Conservation (phyloP, 2,113 vertebrate genomes). For the Aphelocoma coerulescens region DNA sequence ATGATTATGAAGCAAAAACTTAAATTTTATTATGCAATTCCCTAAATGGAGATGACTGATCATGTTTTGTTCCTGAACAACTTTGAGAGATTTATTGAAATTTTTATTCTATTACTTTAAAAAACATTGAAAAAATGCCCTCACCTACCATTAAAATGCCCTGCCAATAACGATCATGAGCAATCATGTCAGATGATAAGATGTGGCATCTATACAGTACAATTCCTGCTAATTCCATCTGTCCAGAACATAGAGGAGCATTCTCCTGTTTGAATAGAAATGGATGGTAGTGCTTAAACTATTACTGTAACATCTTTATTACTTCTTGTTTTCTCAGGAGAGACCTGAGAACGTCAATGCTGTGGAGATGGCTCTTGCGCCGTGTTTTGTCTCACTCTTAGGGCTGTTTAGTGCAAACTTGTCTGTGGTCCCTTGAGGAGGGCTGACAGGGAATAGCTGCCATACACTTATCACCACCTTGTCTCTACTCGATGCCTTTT, state of each 20-base stretch:
- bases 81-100: not conserved
- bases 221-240: not conserved
- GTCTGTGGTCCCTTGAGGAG: fast-evolving
- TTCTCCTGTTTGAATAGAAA: not conserved
- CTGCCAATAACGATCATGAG: not conserved
- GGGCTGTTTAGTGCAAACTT: not conserved
- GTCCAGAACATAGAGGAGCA: not conserved
- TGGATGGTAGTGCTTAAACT: not conserved
- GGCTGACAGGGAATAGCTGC: not conserved
- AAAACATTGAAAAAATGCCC: not conserved
- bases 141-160: not conserved
- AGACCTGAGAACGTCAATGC: not conserved
- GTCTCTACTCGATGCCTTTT: not conserved
- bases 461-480: not conserved
- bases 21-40: not conserved
- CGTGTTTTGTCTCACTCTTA: not conserved
- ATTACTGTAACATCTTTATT: not conserved
- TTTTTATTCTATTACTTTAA: not conserved
- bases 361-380: not conserved
- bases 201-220: not conserved
- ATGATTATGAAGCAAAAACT: not conserved
- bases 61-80: not conserved
- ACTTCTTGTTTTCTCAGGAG: not conserved
- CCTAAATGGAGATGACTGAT: not conserved
- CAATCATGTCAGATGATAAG: not conserved